Evolutionary conservation across 1,140 invertebrate species (phyloP), one percentile per base, ranked within the genome.

Genomic region (Atta colombica): DNA sequence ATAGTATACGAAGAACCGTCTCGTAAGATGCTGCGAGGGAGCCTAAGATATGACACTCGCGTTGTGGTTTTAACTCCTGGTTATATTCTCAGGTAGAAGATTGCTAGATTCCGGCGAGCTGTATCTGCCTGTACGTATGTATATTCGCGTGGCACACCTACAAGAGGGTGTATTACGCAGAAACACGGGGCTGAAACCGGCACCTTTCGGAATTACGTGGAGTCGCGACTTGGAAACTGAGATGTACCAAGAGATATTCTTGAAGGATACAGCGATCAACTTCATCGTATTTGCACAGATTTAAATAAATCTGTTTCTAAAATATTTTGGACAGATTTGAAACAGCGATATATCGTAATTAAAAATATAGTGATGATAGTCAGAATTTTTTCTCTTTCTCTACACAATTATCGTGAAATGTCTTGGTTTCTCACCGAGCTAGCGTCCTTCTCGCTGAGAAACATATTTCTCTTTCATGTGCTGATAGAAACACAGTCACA

Each of bases 51-150:
- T 93, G 95, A 94, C 94, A 95, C 93, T 95, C 93, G 93, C 93
- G 93, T 92, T 94, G 95, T 87, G 94, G 94, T 95, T 95, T 95
- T 95, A 95, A 95, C 94, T 95, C 94, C 91, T 93, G 92, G 94
- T 95, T 95, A 94, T 94, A 94, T 94, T 90, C 92, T 89, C 93
- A 93, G 91, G 94, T 95, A 95, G 93, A 94, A 94, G 94, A 95
- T 92, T 94, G 93, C 93, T 90, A 93, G 92, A 95, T 93, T 93
- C 93, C 91, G 92, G 89, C 87, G 89, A 92, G 87, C 86, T 81
- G 58, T 88, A 81, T 88, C 82, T 88, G 35, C 7, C 16, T 49
- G 63, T 77, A 84, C 85, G 65, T 84, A 77, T 51, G 68, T 61
- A 81, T 53, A 86, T 25, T 69, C 55, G 12, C 75, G 58, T 14